Evolutionary conservation across 92 coral and sea anemone genomes (phyloP).

Genomic region (Zoanthus solanderi): DNA sequence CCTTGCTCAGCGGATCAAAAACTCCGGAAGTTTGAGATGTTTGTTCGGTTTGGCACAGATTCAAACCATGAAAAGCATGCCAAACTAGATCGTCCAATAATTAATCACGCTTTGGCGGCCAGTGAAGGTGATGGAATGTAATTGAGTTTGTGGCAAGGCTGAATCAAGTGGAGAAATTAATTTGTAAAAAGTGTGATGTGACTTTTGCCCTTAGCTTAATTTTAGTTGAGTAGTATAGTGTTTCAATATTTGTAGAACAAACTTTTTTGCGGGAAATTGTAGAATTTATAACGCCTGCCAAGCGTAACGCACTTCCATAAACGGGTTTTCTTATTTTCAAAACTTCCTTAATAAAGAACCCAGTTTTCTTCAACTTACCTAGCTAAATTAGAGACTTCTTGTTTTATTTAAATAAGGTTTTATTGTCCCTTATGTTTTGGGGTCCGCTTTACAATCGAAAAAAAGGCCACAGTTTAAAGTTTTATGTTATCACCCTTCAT

Average conservation of each 20-base stretch:
- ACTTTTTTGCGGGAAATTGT: slow-evolving; percentile 71
- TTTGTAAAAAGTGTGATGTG: slow-evolving; percentile 20
- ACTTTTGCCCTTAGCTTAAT: slow-evolving; percentile 13
- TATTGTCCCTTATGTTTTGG: neutral
- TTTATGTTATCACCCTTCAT: neutral
- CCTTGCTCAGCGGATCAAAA: slow-evolving; percentile 26
- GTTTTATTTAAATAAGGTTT: neutral
- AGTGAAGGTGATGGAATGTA: slow-evolving; percentile 5
- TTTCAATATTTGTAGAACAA: slow-evolving; percentile 18
- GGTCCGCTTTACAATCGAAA: neutral
- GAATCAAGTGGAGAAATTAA: slow-evolving; percentile 1
- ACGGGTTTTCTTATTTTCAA: neutral
- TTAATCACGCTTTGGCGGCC: slow-evolving; percentile 23
- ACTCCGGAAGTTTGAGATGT: slow-evolving; percentile 52
- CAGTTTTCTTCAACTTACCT: slow-evolving; percentile 14
- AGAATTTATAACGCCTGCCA: slow-evolving; percentile 78
- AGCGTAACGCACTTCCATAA: slow-evolving; percentile 33
- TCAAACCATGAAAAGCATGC: slow-evolving; percentile 44
- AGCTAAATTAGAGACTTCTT: neutral
- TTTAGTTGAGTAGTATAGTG: neutral
- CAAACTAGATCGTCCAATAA: slow-evolving; percentile 21
- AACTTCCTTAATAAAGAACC: neutral
- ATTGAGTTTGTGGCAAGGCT: slow-evolving; percentile 15
- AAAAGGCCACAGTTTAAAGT: neutral
- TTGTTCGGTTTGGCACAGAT: slow-evolving; percentile 47